These are phyloP conservation scores for Panulirus ornatus DNA, from an alignment of 1,140 invertebrate species.

Conservation along the genomic window DNA sequence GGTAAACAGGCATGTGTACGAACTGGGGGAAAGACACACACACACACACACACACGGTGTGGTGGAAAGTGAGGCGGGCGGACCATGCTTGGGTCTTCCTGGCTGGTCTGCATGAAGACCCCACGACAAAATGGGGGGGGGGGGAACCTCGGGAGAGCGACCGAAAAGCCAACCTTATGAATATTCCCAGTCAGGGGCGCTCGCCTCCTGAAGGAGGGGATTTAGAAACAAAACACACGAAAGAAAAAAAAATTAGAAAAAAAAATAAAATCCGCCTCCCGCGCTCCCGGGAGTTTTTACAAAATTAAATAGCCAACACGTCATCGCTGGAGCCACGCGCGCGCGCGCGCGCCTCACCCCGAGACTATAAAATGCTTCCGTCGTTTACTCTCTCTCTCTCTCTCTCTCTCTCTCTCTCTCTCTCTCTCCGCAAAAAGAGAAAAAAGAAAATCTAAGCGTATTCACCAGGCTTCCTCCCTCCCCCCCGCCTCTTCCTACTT, in stretches of 20 bases:
- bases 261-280: not conserved
- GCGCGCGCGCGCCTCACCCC: conserved; percentile 18
- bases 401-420: too few species aligned
- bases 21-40: not conserved
- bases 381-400: conserved; percentile 36
- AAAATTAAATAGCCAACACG: conserved; percentile 44
- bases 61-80: too few species aligned
- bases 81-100: not conserved
- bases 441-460: too few species aligned
- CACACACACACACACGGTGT: too few species aligned
- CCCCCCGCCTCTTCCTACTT: too few species aligned
- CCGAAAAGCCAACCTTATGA: conserved; percentile 15
- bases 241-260: conserved; percentile 4
- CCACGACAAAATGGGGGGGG: conserved; percentile 17
- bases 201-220: conserved; percentile 21
- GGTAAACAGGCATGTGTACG: conserved; percentile 41
- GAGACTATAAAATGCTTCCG: conserved; percentile 37
- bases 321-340: conserved; percentile 12
- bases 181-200: conserved; percentile 28
- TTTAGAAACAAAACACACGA: conserved; percentile 18
- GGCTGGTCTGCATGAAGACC: not conserved
- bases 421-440: too few species aligned
- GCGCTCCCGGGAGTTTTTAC: conserved; percentile 5
- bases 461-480: too few species aligned
- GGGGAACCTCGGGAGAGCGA: not conserved